These are phyloP conservation scores for Acropora tenuis DNA, from an alignment of 64 coral and sea anemone genomes.

Conservation along the genomic window DNA sequence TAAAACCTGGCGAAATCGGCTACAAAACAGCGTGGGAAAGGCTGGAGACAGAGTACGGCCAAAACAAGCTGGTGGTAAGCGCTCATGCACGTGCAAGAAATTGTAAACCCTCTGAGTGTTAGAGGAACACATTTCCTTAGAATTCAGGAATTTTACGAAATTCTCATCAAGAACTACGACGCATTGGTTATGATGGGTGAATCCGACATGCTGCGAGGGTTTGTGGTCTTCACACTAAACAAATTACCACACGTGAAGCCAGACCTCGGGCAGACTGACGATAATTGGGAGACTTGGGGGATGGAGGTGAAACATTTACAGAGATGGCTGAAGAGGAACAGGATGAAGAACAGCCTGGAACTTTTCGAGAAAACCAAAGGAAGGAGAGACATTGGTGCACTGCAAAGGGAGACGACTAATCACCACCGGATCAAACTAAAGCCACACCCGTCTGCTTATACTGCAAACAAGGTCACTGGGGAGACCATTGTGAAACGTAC, in stretches of 20 bases:
- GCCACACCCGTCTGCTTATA: conserved; percentile 60
- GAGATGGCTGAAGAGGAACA: conserved; percentile 74
- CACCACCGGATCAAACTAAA: background rate
- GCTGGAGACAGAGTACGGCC: conserved; percentile 56
- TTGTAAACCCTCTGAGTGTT: conserved; percentile 35
- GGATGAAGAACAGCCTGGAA: conserved; percentile 38
- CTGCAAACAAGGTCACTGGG: conserved; percentile 72
- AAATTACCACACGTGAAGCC: conserved; percentile 85
- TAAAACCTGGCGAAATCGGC: conserved; percentile 47
- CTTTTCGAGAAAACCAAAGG: conserved; percentile 28
- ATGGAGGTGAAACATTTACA: conserved; percentile 68
- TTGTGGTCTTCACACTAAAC: conserved; percentile 62
- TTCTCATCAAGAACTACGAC: conserved; percentile 58
- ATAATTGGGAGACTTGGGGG: conserved; percentile 80
- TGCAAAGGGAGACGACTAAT: conserved; percentile 38
- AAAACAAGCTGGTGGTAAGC: conserved; percentile 47
- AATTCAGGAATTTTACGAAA: conserved; percentile 70
- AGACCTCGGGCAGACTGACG: conserved; percentile 70
- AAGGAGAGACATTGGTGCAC: conserved; percentile 65
- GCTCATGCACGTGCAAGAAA: conserved; percentile 56
- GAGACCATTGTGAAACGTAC: conserved; percentile 29
- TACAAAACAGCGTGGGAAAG: conserved; percentile 52
- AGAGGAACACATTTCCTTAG: conserved; percentile 21
- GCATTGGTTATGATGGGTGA: conserved; percentile 45
- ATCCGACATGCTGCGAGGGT: conserved; percentile 26